Conservation (phyloP, 2,797 vertebrate genomes). For the Schizothorax lantsangensis region DNA sequence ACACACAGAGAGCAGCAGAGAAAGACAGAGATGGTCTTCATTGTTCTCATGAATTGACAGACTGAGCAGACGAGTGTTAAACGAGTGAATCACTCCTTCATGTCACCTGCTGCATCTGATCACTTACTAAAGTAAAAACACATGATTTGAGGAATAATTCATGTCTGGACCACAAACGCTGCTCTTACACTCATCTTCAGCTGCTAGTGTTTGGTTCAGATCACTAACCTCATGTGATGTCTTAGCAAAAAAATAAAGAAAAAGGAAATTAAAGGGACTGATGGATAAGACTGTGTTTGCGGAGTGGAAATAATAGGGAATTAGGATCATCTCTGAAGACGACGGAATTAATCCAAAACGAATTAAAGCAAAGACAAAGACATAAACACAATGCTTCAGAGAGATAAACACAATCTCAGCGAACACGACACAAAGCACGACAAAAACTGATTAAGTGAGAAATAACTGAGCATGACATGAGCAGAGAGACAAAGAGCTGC, state of each 20-base stretch:
- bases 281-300: slow-evolving; percentile 56
- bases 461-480: slow-evolving; percentile 32
- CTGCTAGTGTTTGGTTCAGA: neutral
- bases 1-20: slow-evolving; percentile 34
- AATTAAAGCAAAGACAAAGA: slow-evolving; percentile 69
- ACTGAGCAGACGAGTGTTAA: neutral
- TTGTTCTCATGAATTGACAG: neutral
- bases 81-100: neutral
- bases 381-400: slow-evolving; percentile 53
- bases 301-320: slow-evolving; percentile 83
- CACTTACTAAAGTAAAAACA: no score
- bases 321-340: slow-evolving; percentile 81
- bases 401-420: slow-evolving; percentile 71
- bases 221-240: neutral
- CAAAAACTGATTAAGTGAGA: slow-evolving; percentile 63
- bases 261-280: neutral
- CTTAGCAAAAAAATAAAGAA: neutral
- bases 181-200: neutral
- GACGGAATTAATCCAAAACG: slow-evolving; percentile 81
- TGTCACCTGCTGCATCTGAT: no score
- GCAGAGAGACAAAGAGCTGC: slow-evolving; percentile 4
- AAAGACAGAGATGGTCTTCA: neutral
- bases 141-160: no score
- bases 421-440: slow-evolving; percentile 65
- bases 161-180: neutral